These are phyloP conservation scores for Numida meleagris DNA, from an alignment of 2,113 vertebrate species.

Conservation along the genomic window DNA sequence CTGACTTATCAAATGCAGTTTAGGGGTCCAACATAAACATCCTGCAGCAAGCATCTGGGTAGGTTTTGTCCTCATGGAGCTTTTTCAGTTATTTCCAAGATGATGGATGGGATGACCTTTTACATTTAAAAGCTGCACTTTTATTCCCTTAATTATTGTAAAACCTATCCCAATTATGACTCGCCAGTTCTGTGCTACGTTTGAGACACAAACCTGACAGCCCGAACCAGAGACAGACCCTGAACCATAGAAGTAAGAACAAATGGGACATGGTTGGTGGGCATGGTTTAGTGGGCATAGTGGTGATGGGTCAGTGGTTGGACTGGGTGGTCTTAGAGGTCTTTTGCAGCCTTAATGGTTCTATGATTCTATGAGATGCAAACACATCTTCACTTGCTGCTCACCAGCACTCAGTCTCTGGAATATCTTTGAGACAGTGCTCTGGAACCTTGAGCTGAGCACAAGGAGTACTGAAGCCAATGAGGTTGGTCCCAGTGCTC, in stretches of 20 bases:
- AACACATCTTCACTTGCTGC: no score
- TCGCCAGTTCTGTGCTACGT: neutral
- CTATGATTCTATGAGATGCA: neutral
- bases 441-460: neutral
- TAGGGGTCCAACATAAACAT: no score
- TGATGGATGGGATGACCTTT: conserved; percentile 2
- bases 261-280: neutral
- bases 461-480: accelerated
- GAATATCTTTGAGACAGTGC: neutral
- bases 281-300: no score
- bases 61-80: neutral
- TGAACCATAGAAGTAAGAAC: neutral
- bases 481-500: neutral
- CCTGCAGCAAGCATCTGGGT: no score
- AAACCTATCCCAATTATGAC: neutral
- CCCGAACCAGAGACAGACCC: neutral
- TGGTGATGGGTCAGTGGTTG: no score
- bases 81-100: neutral
- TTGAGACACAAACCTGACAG: neutral
- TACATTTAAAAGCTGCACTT: neutral
- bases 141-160: neutral
- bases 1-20: neutral
- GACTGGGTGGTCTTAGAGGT: no score
- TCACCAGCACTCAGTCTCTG: neutral
- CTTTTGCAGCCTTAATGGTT: no score